Percentiles rank a stretch among this genome's conserved stretches.
phyloP scores from a whole-genome alignment of 1,140 invertebrate genomes.

The Cardiocondyla obscurior region DNA sequence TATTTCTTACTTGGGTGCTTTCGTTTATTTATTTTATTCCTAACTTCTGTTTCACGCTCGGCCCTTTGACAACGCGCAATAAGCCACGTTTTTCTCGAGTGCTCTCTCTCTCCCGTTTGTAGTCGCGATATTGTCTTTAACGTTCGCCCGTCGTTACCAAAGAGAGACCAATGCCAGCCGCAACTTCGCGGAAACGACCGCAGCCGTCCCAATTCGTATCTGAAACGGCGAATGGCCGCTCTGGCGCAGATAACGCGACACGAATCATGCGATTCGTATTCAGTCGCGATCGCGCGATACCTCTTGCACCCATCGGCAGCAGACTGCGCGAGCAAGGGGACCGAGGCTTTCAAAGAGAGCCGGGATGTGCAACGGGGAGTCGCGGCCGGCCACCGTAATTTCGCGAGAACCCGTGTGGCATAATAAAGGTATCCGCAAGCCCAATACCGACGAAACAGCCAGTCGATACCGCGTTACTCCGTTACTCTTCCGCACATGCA shows the following conservation, averaged over 20 bases:
- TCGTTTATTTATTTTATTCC: neutral
- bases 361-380: slow-evolving; percentile 18
- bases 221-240: neutral
- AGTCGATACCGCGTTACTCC: slow-evolving; percentile 39
- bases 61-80: neutral
- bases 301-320: slow-evolving; percentile 31
- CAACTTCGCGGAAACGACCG: neutral
- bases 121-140: neutral
- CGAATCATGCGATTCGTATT: slow-evolving; percentile 66
- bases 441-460: slow-evolving; percentile 28
- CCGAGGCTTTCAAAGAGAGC: slow-evolving; percentile 60
- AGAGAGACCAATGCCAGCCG: neutral
- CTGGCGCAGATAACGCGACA: slow-evolving; percentile 47
- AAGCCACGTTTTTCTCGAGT: neutral
- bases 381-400: slow-evolving; percentile 55
- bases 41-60: neutral
- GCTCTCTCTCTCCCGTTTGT: neutral
- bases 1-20: neutral
- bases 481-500: slow-evolving; percentile 6
- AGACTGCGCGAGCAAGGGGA: neutral
- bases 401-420: slow-evolving; percentile 51
- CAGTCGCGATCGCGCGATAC: slow-evolving; percentile 38
- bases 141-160: neutral
- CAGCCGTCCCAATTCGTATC: slow-evolving; percentile 8
- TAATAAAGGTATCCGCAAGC: slow-evolving; percentile 60